Evolutionary conservation across 2,888 invertebrate species (phyloP).

Genomic region (Pseudococcus jackbeardsleyi): DNA sequence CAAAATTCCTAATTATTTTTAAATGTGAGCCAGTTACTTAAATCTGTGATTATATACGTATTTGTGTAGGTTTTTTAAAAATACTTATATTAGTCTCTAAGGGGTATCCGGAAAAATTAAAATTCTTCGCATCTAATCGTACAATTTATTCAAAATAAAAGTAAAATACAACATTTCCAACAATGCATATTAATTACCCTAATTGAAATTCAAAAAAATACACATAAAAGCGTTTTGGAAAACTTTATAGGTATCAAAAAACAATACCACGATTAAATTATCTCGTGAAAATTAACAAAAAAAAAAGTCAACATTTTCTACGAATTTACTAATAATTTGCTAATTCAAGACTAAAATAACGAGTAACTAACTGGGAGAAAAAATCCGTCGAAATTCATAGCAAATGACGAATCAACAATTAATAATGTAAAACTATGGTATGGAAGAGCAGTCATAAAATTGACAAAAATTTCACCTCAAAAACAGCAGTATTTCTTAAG

Average conservation of each 20-base stretch:
- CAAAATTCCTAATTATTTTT: not conserved
- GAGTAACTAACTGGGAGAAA: not conserved
- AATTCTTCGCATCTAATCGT: constrained; percentile 23
- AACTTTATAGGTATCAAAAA: not conserved
- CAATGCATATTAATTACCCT: constrained; percentile 2
- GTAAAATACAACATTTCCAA: not conserved
- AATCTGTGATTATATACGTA: not conserved
- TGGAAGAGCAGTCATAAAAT: constrained; percentile 45
- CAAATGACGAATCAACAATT: not conserved
- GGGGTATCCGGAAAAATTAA: not conserved
- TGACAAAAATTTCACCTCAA: constrained; percentile 28
- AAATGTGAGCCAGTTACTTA: not conserved
- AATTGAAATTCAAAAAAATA: constrained; percentile 16
- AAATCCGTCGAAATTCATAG: not conserved
- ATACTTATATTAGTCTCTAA: not conserved
- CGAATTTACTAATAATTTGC: not conserved
- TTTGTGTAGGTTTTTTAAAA: not conserved
- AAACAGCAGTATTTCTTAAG: not conserved
- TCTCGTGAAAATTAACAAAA: constrained; percentile 18
- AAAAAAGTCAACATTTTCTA: not conserved
- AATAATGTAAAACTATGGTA: not conserved
- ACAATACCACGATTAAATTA: not conserved
- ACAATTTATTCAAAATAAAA: constrained; percentile 4
- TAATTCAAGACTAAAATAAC: not conserved
- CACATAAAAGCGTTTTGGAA: constrained; percentile 21